Evolutionary conservation across 2,113 vertebrate genomes (phyloP).

Genomic region (Salminus brasiliensis): DNA sequence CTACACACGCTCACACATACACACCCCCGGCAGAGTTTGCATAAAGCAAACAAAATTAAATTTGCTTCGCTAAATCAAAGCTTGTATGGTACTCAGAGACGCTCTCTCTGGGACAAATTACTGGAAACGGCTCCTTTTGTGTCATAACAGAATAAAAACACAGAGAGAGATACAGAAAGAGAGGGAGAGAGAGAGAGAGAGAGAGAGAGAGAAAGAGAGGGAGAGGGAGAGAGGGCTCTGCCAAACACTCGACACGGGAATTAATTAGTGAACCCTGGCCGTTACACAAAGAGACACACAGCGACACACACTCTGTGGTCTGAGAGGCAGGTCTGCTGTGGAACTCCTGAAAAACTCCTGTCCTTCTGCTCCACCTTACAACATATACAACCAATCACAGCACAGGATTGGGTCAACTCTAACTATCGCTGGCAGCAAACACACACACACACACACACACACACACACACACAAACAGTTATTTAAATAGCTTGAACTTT

Average conservation of each 20-base stretch:
- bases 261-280: conserved; percentile 97
- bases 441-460: too few species aligned
- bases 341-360: conserved; percentile 64
- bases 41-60: conserved; percentile 99
- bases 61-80: conserved; percentile 99
- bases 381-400: background rate
- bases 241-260: conserved; percentile 97
- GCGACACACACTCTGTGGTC: conserved; percentile 82
- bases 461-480: too few species aligned
- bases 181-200: conserved; percentile 69
- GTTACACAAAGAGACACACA: conserved; percentile 77
- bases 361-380: background rate
- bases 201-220: conserved; percentile 70
- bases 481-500: too few species aligned
- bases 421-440: too few species aligned
- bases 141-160: conserved; percentile 98
- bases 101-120: conserved; percentile 99
- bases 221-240: conserved; percentile 80
- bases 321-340: conserved; percentile 68
- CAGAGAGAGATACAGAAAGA: conserved; percentile 68
- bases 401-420: background rate
- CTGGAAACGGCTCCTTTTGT: conserved; percentile 99
- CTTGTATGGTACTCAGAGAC: conserved; percentile 94
- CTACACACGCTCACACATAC: background rate
- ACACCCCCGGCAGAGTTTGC: conserved; percentile 94